phyloP scores from a whole-genome alignment of 1,140 invertebrate species.

The Telenomus remus region DNA sequence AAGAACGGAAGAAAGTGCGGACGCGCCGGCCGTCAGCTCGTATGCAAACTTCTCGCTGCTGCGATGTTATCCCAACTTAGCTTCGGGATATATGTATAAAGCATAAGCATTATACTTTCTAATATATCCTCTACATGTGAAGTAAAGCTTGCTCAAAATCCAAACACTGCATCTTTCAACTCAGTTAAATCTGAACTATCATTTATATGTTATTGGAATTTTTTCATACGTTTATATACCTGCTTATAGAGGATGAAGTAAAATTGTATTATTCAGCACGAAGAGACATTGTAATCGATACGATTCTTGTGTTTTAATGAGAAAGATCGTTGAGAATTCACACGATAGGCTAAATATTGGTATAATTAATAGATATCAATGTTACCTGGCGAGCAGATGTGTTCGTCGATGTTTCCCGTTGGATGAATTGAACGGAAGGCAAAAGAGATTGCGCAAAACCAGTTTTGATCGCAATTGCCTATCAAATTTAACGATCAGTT shows the following conservation, averaged over 20 bases:
- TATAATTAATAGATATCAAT: conserved; percentile 69
- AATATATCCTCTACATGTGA: conserved; percentile 53
- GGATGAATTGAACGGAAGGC: conserved; percentile 64
- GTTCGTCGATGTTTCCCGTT: conserved; percentile 57
- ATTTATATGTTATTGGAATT: conserved; percentile 1
- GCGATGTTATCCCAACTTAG: conserved; percentile 27
- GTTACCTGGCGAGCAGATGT: conserved; percentile 17
- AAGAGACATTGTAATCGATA: conserved; percentile 4
- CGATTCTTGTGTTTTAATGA: conserved; percentile 14
- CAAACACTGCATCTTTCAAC: conserved; percentile 51
- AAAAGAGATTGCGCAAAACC: conserved; percentile 60
- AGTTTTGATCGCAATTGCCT: conserved; percentile 58
- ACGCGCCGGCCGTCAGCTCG: conserved; percentile 42
- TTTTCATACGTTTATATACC: too few species aligned
- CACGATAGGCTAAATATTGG: conserved; percentile 31
- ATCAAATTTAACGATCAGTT: conserved; percentile 63
- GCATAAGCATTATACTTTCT: conserved; percentile 67
- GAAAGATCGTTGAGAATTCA: conserved; percentile 18
- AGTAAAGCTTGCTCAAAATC: conserved; percentile 32
- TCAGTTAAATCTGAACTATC: conserved; percentile 50
- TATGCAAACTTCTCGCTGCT: conserved; percentile 40
- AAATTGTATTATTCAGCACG: not conserved
- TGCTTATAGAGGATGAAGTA: not conserved
- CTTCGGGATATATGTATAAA: conserved; percentile 62
- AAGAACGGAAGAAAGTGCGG: conserved; percentile 29